Evolutionary conservation across 2,113 vertebrate genomes (phyloP).

Genomic region (Odontophorus gujanensis): DNA sequence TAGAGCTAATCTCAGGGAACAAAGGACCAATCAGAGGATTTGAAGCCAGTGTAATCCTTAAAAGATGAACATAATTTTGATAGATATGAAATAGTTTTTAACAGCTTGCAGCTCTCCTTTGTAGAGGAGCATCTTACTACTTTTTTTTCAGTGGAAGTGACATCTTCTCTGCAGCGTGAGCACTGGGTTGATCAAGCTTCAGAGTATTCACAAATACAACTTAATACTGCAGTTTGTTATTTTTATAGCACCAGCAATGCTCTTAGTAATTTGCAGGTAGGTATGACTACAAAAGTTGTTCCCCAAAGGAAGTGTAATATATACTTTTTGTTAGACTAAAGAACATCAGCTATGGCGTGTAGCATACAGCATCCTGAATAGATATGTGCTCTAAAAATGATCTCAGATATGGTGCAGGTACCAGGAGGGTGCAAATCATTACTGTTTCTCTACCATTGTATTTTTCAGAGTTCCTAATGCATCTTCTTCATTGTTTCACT

Average conservation of each 20-base stretch:
- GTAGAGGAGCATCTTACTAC: background rate
- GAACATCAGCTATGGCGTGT: background rate
- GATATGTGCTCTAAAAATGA: background rate
- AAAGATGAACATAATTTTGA: background rate
- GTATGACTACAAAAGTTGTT: background rate
- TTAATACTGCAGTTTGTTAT: conserved; percentile 37
- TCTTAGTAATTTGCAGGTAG: conserved; percentile 31
- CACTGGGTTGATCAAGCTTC: background rate
- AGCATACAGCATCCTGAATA: background rate
- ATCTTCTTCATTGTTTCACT: background rate
- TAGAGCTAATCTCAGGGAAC: conserved; percentile 43
- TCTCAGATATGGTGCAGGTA: background rate
- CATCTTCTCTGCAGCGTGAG: background rate
- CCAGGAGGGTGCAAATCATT: conserved; percentile 5
- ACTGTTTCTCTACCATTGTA: background rate
- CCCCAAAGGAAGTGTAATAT: background rate
- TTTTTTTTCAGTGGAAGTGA: conserved; percentile 13
- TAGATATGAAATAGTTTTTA: conserved; percentile 13
- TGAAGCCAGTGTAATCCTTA: conserved; percentile 21
- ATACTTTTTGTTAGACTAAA: background rate
- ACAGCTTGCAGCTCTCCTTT: background rate
- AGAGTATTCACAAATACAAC: background rate
- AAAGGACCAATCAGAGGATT: conserved; percentile 36
- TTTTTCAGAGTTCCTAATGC: background rate
- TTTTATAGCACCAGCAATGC: conserved; percentile 10